Evolutionary conservation across 2,888 invertebrate species (phyloP).

Genomic region (Sinodicranocentrus sp.): DNA sequence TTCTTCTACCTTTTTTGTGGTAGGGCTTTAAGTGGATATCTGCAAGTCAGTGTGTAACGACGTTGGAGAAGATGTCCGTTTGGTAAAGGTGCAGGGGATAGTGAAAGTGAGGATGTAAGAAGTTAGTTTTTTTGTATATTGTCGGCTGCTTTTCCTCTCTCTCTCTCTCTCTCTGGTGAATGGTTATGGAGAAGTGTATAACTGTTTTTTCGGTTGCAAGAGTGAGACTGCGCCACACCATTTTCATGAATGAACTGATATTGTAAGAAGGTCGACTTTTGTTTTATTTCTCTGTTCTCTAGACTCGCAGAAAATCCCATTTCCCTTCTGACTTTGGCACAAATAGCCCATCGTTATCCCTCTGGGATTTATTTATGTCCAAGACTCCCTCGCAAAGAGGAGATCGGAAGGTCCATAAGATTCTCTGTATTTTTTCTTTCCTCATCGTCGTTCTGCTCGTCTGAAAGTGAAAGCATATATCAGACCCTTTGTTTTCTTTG

Average conservation of each 20-base stretch:
- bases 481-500: conserved; percentile 9
- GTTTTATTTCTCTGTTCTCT: conserved; percentile 30
- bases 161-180: too few species aligned
- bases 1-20: conserved; percentile 16
- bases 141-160: too few species aligned
- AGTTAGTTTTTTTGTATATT: too few species aligned
- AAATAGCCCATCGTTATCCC: conserved; percentile 55
- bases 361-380: conserved; percentile 56
- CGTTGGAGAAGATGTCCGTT: too few species aligned
- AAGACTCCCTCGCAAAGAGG: background rate
- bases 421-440: background rate
- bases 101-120: too few species aligned
- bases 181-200: too few species aligned
- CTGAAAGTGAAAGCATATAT: conserved; percentile 33
- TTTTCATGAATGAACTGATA: conserved; percentile 63
- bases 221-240: conserved; percentile 55
- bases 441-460: too few species aligned
- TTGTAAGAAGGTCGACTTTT: conserved; percentile 38
- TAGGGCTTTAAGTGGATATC: background rate
- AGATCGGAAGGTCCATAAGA: conserved; percentile 15
- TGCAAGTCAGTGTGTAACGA: background rate
- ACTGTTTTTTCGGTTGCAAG: background rate
- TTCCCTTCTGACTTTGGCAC: conserved; percentile 60
- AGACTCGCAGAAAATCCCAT: conserved; percentile 33
- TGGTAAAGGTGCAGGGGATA: too few species aligned